Conservation (phyloP, 2,113 vertebrate genomes). For the Tretioscincus oriximinensis region DNA sequence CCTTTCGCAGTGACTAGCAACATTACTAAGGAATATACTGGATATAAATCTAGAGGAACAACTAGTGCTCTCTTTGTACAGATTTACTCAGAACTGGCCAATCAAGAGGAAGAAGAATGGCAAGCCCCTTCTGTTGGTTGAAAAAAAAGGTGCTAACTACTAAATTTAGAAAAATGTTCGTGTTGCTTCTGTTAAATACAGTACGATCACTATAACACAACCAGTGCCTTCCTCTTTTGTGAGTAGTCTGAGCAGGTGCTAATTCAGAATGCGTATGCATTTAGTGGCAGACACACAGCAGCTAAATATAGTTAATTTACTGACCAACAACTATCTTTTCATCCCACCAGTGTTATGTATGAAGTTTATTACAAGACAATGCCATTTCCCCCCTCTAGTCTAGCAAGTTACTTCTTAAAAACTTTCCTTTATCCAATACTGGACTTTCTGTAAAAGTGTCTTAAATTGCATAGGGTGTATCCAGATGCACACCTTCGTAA, state of each 20-base stretch:
- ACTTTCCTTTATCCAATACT: not conserved
- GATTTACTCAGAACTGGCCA: not conserved
- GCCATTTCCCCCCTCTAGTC: not conserved
- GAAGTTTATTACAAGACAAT: slow-evolving; percentile 9
- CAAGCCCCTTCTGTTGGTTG: not conserved
- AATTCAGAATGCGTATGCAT: slow-evolving; percentile 23
- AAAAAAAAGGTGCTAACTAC: not conserved
- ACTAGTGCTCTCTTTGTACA: not conserved
- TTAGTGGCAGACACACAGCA: not conserved
- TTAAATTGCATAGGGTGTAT: not conserved
- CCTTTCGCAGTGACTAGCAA: not conserved
- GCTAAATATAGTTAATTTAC: not conserved
- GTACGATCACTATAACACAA: not conserved
- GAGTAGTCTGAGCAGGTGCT: not conserved
- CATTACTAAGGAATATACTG: not conserved
- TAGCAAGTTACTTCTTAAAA: not conserved
- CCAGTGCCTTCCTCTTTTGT: not conserved
- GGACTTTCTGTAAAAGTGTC: not conserved
- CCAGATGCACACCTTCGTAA: no score
- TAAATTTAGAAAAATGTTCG: not conserved
- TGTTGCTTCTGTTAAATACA: not conserved
- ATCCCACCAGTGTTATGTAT: not conserved
- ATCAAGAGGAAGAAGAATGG: not conserved
- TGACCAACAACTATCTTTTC: not conserved
- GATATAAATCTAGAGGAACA: not conserved